Evolutionary conservation across 2,888 invertebrate species (phyloP).

Genomic region (Ectropis crepuscularia): DNA sequence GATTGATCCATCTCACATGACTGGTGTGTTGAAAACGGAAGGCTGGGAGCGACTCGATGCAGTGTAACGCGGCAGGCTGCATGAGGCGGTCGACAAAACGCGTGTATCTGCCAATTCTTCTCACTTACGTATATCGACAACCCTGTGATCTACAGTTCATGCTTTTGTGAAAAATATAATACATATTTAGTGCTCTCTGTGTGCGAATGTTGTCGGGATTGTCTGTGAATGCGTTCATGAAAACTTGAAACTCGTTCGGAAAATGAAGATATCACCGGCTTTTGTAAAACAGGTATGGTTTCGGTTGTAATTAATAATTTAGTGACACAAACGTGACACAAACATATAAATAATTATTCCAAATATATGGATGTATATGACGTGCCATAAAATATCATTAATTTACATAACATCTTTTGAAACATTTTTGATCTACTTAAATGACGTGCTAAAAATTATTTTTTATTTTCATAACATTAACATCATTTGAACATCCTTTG

Average conservation of each 20-base stretch:
- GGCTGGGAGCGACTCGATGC: conserved; percentile 46
- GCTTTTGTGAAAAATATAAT: conserved; percentile 1
- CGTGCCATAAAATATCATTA: too few relatives aligned
- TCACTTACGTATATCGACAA: not conserved
- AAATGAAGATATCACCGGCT: conserved; percentile 56
- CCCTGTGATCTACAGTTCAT: not conserved
- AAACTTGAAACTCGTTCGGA: conserved; percentile 19
- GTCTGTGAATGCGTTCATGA: conserved; percentile 6
- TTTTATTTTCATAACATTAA: too few relatives aligned
- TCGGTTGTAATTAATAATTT: conserved; percentile 2
- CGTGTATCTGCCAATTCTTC: conserved; percentile 16
- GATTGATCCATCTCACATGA: conserved; percentile 57
- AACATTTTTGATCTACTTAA: too few relatives aligned
- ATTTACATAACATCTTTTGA: too few relatives aligned
- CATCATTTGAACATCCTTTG: too few relatives aligned
- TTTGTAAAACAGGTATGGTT: conserved; percentile 67
- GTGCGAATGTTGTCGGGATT: conserved; percentile 1
- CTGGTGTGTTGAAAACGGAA: conserved; percentile 51
- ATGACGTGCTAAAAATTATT: too few relatives aligned
- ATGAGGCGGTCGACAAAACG: conserved; percentile 43
- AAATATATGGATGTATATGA: too few relatives aligned
- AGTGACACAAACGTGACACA: too few relatives aligned
- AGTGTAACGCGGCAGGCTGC: conserved; percentile 52
- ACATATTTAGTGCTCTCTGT: conserved; percentile 1
- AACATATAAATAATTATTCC: too few relatives aligned